Evolutionary conservation across 2,797 vertebrate species (phyloP), one percentile per base, ranked within the genome.

Genomic region (Urocyon cinereoargenteus): DNA sequence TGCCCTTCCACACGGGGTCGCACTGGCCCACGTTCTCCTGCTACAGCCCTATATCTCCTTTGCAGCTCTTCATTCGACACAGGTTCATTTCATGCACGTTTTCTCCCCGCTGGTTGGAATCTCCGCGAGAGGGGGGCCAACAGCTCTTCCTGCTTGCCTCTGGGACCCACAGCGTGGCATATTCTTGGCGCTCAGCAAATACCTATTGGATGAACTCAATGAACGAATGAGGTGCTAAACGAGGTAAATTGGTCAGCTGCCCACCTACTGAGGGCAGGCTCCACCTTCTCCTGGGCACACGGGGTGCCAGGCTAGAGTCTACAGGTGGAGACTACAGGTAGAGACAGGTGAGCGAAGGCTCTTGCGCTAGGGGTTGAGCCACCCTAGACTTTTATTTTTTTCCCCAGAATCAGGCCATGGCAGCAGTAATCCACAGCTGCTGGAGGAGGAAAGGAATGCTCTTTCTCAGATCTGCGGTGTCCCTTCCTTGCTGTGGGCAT

Each of bases 341-440:
- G 34, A 34, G 6, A 53, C 21, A 28, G 12, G 40, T 28, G 51
- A 88, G 34, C 1, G 28, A 87, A 78, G 11, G 31, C 21, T 36
- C 13, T 5, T n/a, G 9, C 28, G 2, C 31, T 7, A 79, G 36
- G 15, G 36, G 11, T 18, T 22, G n/a, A 49, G 53, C 22, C 36
- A 85, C 34, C 13, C 4, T 16, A 4, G 4, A 1, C 19, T n/a
- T 16, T 3, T 34, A 2, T 12, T 36, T 18, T 36, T 18, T 6
- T 22, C 2, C 2, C 34, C 40, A 81, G 64, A 66, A 40, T 31
- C 64, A 66, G 31, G 22, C 72, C 28, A 6, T 6, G 16, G 31
- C 10, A n/a, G 40, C 64, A 82, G 53, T 12, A 22, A 82, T 11
- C 40, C 36, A 15, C 53, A 53, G 55, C n/a, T 31, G 12, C 86